Percentiles rank a stretch among this genome's conserved stretches.
These are phyloP conservation scores for Toxonevra muliebris DNA, from an alignment of 2,888 invertebrate species.

Conservation along the genomic window DNA sequence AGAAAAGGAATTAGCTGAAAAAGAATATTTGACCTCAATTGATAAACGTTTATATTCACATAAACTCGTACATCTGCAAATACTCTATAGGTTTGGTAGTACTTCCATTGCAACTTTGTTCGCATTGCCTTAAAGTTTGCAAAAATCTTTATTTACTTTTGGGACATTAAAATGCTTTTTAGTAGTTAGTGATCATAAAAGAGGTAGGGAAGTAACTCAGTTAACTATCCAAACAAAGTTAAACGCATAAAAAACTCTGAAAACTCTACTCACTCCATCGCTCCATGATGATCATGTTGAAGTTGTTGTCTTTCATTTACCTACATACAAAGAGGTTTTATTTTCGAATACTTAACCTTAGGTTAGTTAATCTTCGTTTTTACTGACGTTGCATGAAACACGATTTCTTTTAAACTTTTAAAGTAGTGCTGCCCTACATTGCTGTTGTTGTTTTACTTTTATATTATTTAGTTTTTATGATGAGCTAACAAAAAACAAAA, in stretches of 20 bases:
- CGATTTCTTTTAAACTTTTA: conserved; percentile 16
- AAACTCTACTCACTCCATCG: too few species aligned
- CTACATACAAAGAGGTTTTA: conserved; percentile 7
- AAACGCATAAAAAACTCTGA: too few species aligned
- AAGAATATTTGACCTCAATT: conserved; percentile 20
- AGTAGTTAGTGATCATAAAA: not conserved
- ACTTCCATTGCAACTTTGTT: not conserved
- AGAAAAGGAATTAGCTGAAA: not conserved
- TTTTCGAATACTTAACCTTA: conserved; percentile 19
- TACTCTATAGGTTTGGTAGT: too few species aligned
- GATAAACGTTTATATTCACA: not conserved
- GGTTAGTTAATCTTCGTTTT: conserved; percentile 33
- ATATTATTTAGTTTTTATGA: not conserved
- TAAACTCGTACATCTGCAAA: too few species aligned
- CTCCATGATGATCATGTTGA: not conserved
- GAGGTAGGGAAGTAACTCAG: not conserved
- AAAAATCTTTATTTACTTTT: conserved; percentile 7
- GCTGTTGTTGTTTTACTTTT: conserved; percentile 3
- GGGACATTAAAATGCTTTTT: not conserved
- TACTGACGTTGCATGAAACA: conserved; percentile 37
- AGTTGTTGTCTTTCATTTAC: not conserved
- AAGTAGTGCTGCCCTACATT: conserved; percentile 14
- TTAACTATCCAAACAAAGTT: conserved; percentile 15
- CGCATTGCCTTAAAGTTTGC: not conserved
- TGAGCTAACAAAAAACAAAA: not conserved